Evolutionary conservation across 2,797 vertebrate genomes (phyloP), one percentile per base, ranked within the genome.

Genomic region (Hephaestus fuliginosus): DNA sequence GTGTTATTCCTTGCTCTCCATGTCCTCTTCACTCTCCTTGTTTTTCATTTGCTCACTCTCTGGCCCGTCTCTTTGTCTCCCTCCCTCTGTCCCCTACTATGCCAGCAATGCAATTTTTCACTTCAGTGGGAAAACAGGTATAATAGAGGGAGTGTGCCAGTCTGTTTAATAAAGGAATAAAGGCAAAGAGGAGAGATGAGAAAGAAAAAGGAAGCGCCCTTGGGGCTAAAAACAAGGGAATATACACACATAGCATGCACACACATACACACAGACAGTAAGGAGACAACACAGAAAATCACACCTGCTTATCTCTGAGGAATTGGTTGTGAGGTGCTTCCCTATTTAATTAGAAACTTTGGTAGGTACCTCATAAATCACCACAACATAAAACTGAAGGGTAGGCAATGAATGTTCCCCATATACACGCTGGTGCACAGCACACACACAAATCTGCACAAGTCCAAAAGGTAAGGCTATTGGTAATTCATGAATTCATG

Each of bases 281-380:
- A 84, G 81, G 75, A 80, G 79, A 60, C 70, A 74, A 63, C 82
- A 83, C 81, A 83, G 73, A 82, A 75, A 83, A 86, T 39, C 85
- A 81, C 86, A 91, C 86, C 83, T 78, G 86, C 87, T 92, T 92
- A 91, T 93, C 91, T 94, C 90, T 74, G 84, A 93, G 90, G 93
- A 92, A 92, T 92, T 92, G 89, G 61, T 82, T 83, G 78, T 85
- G 86, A 87, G 88, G 82, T 87, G 78, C 88, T 91, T 93, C 90
- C 86, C 81, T 87, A 82, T 93, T 94, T 94, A 94, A 94, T 95
- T 93, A 88, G 88, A 93, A 92, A 91, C 86, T 89, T 91, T 88
- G 74, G 70, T 83, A 63, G 83, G 89, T 77, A 86, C 82, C 91
- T 92, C 91, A 93, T 94, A 92, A 93, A 95, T 94, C 93, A 94